Evolutionary conservation across 1,140 invertebrate species (phyloP).

Genomic region (Heliconius hewitsoni): DNA sequence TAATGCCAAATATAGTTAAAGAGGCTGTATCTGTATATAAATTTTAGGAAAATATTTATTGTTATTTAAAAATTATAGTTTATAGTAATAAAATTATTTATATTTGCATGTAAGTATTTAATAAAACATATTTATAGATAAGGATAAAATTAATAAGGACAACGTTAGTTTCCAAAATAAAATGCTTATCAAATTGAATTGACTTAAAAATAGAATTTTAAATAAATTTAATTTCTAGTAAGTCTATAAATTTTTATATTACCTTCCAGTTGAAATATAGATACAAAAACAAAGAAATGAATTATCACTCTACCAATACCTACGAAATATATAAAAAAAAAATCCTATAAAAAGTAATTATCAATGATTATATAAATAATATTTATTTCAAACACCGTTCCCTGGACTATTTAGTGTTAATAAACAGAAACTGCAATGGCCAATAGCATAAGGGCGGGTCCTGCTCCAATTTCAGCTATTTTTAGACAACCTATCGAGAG

Average conservation of each 20-base stretch:
- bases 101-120: too few species aligned
- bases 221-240: too few species aligned
- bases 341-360: not conserved
- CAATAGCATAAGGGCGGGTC: conserved; percentile 15
- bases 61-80: not conserved
- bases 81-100: too few species aligned
- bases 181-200: too few species aligned
- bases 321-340: not conserved
- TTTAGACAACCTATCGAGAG: conserved; percentile 19
- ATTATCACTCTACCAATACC: too few species aligned
- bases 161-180: too few species aligned
- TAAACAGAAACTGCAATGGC: not conserved
- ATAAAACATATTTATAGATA: too few species aligned
- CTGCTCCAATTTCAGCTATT: conserved; percentile 10
- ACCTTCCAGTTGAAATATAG: too few species aligned
- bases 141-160: too few species aligned
- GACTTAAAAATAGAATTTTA: too few species aligned
- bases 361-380: not conserved
- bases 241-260: too few species aligned
- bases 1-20: conserved; percentile 9
- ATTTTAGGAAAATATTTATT: not conserved
- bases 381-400: not conserved
- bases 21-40: not conserved
- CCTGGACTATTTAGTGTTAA: conserved; percentile 10
- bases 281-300: not conserved